Evolutionary conservation across 2,888 invertebrate genomes (phyloP), one percentile per base, ranked within the genome.

Genomic region (Sicus ferrugineus): DNA sequence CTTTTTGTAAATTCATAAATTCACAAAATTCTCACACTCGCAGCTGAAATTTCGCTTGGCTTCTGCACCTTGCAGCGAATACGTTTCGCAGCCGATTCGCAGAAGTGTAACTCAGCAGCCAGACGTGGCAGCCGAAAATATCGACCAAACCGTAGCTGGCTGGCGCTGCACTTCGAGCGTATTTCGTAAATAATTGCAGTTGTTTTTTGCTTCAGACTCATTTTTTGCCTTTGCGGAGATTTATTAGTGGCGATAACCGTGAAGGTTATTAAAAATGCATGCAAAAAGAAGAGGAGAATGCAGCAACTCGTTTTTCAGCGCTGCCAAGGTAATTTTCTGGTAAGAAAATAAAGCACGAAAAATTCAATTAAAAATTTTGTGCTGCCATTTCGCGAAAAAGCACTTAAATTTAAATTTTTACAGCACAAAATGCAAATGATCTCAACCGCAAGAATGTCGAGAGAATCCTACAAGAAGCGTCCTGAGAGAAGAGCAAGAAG

Each of bases 101-200:
- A 52, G 46, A 54, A 23, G 28, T 52, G 52, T 50, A 30, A 52
- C 26, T 38, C 52, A 38, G 34, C 23, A 26, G 19, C 6, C 52
- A 38, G 52, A 64, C 31, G 19, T 21, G 54, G n/a, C 65, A 34
- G 54, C 26, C 26, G n/a, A 65, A 56, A 19, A 34, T 66, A 66
- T 66, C 66, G 66, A 66, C 56, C 66, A 66, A 66, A 66, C 66
- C 46, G 67, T 46, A 28, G 34, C 52, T 64, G 30, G 34, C 52
- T 64, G 38, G 28, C 34, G 50, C 56, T n/a, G n/a, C 31, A 26
- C 46, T 38, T 23, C 19, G 23, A 21, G 31, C 31, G 21, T 19
- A 31, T 64, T 28, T 64, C 23, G 64, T 21, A 21, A n/a, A 34
- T 23, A 21, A 28, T 62, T 23, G 62, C 23, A 48, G 30, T 26